Evolutionary conservation across 30 jellyfish, hydroid and myxozoan genomes (phyloP), one percentile per base, ranked within the genome.

Genomic region (Pseudorhiza aurosa): DNA sequence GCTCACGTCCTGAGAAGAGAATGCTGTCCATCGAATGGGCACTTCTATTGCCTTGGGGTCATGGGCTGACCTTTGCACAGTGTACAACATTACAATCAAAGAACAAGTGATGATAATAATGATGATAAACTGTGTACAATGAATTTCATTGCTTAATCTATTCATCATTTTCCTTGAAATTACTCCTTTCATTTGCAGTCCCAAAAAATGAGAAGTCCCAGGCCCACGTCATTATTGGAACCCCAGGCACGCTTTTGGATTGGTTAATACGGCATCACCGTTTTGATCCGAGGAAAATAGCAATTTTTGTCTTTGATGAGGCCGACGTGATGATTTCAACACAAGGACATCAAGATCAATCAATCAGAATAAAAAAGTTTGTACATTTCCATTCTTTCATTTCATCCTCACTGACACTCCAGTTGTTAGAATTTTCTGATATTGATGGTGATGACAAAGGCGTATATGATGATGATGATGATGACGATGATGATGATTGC

Each of bases 301-400:
- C 83, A 12, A 76, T 95, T 1, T 95, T 88, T 72, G 99, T 95
- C 1, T 83, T 95, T 50, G 99, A 95, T 72, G 99, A 95, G 72
- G 99, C 99, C 24, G 99, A 95, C 60, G 99, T 95, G 71, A 95
- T 95, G 99, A 95, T 95, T 8, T 95, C 99, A 40, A 94, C 95
- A 62, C 97, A 88, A 67, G 99, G 99, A 18, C 99, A 95, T 81
- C 97, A 88, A 77, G 97, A 89, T 68, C 97, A 88, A 49, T 79
- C 93, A 0, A 69, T 81, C 50, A 40, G 99, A 29, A 89, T 89
- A 6, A 95, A 85, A 72, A 75, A 75, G 99, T 94, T 45, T n/a
- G 91, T 27, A 1, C 67, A 53, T 53, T 53, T 53, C 24, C 14
- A 19, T n/a, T n/a, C n/a, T n/a, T n/a, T n/a, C n/a, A n/a, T n/a